Evolutionary conservation across 30 jellyfish, hydroid and myxozoan species (phyloP), one percentile per base, ranked within the genome.

Genomic region (Turritopsis rubra): DNA sequence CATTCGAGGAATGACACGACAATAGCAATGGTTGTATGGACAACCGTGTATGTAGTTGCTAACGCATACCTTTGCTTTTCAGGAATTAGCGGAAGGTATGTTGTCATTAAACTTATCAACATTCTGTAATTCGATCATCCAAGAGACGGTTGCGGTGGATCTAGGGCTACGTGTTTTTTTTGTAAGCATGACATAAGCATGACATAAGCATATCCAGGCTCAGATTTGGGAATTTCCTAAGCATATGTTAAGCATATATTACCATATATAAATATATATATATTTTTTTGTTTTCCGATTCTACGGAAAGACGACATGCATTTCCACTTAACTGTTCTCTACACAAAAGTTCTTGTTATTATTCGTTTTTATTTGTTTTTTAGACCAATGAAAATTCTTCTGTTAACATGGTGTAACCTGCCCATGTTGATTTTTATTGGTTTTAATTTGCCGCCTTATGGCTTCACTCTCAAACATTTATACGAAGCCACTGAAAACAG

Each of bases 321-420:
- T n/a, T n/a, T n/a, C n/a, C n/a, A n/a, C n/a, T n/a, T n/a, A n/a
- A n/a, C n/a, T n/a, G n/a, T n/a, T n/a, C n/a, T n/a, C n/a, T n/a
- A n/a, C n/a, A n/a, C n/a, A n/a, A n/a, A n/a, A n/a, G n/a, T n/a
- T n/a, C n/a, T n/a, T n/a, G n/a, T n/a, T n/a, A n/a, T n/a, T n/a
- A n/a, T n/a, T n/a, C n/a, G n/a, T n/a, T n/a, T n/a, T n/a, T n/a
- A n/a, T n/a, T n/a, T n/a, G n/a, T n/a, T n/a, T n/a, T 74, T 13
- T 74, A 74, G 82, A n/a, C 82, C 82, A 30, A 26, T 1, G 28
- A 22, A 26, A 74, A 26, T 74, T 21, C 82, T 74, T 22, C 82
- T n/a, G 73, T 21, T 21, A 21, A 74, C 89, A 9, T 83, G 89
- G 89, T 83, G 66, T 16, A 76, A 65, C 73, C 65, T 83, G 5